Evolutionary conservation across 2,113 vertebrate species (phyloP).

Genomic region (Sapajus apella): DNA sequence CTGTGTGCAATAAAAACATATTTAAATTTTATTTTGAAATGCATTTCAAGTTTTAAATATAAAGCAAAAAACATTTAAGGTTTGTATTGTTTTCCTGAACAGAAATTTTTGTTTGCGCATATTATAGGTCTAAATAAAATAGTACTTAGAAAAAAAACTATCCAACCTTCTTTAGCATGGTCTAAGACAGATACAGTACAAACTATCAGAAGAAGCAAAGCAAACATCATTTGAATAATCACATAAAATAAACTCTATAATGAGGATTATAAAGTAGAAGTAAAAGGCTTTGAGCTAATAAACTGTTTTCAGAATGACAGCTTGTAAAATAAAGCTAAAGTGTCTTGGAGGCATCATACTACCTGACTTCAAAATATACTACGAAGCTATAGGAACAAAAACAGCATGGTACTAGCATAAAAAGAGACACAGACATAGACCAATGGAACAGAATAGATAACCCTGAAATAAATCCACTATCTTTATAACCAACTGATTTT

Average conservation of each 20-base stretch:
- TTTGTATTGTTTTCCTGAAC: not conserved
- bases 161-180: not conserved
- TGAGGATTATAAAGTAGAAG: not conserved
- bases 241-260: not conserved
- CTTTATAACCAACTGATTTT: not conserved
- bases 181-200: not conserved
- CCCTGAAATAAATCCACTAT: not conserved
- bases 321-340: not conserved
- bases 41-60: constrained; percentile 33
- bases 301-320: not conserved
- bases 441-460: not conserved
- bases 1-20: constrained; percentile 43
- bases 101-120: not conserved
- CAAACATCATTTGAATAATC: not conserved
- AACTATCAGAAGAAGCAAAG: not conserved
- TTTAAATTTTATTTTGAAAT: not conserved
- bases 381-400: not conserved
- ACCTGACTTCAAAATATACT: not conserved
- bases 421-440: not conserved
- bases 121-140: not conserved
- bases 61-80: not conserved
- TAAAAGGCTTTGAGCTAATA: not conserved
- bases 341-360: not conserved
- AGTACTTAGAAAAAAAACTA: not conserved
- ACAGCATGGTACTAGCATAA: not conserved